Conservation (phyloP, 2,888 invertebrate genomes). For the Drosophila paracracens region DNA sequence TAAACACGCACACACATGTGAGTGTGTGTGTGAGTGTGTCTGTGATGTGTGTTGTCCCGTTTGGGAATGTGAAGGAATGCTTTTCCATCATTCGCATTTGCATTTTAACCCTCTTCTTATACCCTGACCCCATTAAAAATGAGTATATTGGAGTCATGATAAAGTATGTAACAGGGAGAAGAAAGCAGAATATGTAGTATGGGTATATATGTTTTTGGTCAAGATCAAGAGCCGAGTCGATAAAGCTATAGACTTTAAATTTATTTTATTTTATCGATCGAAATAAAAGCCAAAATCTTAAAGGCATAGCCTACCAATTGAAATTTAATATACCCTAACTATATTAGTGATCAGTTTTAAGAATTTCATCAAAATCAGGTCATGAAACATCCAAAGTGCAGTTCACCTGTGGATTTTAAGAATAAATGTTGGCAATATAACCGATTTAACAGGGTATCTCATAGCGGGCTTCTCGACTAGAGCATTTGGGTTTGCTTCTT, state of each 20-base stretch:
- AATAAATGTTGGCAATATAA: neutral
- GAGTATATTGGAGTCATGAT: neutral
- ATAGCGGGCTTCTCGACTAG: neutral
- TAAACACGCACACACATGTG: conserved; percentile 13
- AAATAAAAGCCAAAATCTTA: neutral
- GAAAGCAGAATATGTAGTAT: neutral
- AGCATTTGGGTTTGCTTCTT: neutral
- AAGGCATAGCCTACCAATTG: neutral
- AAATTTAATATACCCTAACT: neutral
- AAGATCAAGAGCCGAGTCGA: neutral
- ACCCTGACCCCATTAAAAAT: neutral
- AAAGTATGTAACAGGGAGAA: neutral
- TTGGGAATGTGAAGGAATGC: conserved; percentile 10
- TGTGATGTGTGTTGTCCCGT: conserved; percentile 8
- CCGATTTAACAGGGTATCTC: neutral
- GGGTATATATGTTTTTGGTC: neutral
- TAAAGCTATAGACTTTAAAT: neutral
- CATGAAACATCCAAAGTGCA: neutral
- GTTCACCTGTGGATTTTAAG: neutral
- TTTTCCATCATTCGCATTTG: conserved; percentile 51
- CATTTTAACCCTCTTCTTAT: conserved; percentile 25
- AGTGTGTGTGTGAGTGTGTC: conserved; percentile 5
- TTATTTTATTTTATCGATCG: neutral
- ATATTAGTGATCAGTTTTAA: neutral
- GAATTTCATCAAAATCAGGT: neutral